Evolutionary conservation across 2,797 vertebrate species (phyloP).

Genomic region (Oryzias sinensis): DNA sequence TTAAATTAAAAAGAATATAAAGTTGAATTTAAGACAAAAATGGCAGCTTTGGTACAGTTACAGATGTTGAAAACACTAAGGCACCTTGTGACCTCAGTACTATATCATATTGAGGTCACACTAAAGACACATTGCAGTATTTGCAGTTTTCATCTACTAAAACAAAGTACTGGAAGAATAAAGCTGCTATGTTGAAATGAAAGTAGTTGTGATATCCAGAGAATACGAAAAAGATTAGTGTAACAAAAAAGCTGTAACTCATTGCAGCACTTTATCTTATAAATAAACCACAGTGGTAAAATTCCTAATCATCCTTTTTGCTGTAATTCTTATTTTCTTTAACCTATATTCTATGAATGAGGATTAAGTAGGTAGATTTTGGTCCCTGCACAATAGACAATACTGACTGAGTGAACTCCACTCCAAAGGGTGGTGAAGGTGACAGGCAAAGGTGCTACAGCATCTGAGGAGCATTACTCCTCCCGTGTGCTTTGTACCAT

Average conservation of each 20-base stretch:
- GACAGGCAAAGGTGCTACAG: conserved; percentile 22
- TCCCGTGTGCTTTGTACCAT: conserved; percentile 88
- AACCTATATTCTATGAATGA: conserved; percentile 20
- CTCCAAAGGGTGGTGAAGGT: conserved; percentile 4
- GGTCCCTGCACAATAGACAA: conserved; percentile 26
- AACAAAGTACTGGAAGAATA: no score
- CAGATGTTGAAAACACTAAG: conserved; percentile 64
- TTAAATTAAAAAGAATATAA: conserved; percentile 20
- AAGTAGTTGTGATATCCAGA: no score
- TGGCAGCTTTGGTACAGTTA: conserved; percentile 50
- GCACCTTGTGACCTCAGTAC: conserved; percentile 70
- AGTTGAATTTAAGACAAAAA: conserved; percentile 24
- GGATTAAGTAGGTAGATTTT: conserved; percentile 27
- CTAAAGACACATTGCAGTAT: conserved; percentile 19
- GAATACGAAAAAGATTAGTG: no score
- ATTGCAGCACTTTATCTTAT: conserved; percentile 29
- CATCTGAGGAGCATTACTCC: conserved; percentile 57
- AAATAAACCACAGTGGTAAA: conserved; percentile 60
- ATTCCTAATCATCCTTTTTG: conserved; percentile 23
- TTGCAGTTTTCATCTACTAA: no score
- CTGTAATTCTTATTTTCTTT: conserved; percentile 22
- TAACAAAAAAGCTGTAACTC: conserved; percentile 11
- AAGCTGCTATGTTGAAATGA: no score
- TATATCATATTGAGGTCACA: conserved; percentile 59
- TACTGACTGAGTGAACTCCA: conserved; percentile 21